These are phyloP conservation scores for Hoplostethus atlanticus DNA, from an alignment of 2,797 vertebrate species.

Conservation along the genomic window DNA sequence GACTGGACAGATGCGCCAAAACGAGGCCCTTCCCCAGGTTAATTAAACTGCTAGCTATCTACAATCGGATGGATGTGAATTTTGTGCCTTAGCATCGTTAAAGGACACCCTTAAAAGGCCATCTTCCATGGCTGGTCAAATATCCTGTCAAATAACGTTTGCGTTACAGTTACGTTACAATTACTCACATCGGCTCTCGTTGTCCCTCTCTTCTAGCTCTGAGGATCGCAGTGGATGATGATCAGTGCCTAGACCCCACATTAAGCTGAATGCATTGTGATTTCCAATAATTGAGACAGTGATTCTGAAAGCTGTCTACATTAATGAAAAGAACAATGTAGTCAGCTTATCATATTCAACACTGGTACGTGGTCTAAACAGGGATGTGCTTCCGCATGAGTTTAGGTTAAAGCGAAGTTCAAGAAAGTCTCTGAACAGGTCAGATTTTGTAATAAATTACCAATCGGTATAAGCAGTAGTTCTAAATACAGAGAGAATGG, in stretches of 20 bases:
- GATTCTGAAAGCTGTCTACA: conserved; percentile 99
- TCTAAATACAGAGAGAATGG: conserved; percentile 86
- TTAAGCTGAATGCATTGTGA: conserved; percentile 99
- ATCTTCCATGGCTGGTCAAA: not conserved
- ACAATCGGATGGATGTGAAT: not conserved
- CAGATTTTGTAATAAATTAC: conserved; percentile 49
- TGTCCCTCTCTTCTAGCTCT: conserved; percentile 69
- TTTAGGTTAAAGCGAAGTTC: conserved; percentile 70
- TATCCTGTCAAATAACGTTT: not conserved
- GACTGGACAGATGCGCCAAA: conserved; percentile 30
- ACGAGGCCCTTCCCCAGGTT: not conserved
- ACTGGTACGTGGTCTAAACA: conserved; percentile 87
- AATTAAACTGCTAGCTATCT: not conserved
- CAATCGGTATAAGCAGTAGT: conserved; percentile 75
- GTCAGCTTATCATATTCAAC: conserved; percentile 99
- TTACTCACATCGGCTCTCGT: conserved; percentile 36
- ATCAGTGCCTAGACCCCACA: conserved; percentile 86
- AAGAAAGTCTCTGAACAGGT: conserved; percentile 30
- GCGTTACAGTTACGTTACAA: not conserved
- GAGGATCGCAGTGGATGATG: conserved; percentile 88
- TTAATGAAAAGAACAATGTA: conserved; percentile 99
- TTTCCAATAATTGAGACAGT: conserved; percentile 99
- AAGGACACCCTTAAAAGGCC: not conserved
- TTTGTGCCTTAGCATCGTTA: not conserved
- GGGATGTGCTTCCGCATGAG: conserved; percentile 89